Evolutionary conservation across 2,888 invertebrate genomes (phyloP).

Genomic region (Neoscelio sp.): DNA sequence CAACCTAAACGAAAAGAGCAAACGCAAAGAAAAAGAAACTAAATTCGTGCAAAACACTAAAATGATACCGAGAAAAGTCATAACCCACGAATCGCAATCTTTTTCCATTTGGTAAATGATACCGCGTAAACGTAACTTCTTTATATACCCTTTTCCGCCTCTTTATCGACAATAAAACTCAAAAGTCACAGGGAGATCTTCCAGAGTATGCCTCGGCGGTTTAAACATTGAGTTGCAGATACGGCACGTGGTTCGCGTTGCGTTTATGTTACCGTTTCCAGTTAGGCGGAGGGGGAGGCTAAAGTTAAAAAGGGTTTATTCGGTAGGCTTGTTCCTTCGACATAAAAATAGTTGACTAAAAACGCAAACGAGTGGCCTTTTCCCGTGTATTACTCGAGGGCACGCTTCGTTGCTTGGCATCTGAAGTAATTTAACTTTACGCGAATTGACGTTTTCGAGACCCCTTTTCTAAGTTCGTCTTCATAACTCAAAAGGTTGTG

Average conservation of each 20-base stretch:
- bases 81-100: no score
- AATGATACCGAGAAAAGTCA: slow-evolving; percentile 34
- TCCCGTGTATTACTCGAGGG: neutral
- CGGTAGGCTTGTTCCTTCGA: slow-evolving; percentile 26
- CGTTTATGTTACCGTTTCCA: slow-evolving; percentile 66
- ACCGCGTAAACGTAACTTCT: slow-evolving; percentile 19
- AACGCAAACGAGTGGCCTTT: slow-evolving; percentile 39
- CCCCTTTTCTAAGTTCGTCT: slow-evolving; percentile 21
- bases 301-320: slow-evolving; percentile 55
- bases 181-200: slow-evolving; percentile 43
- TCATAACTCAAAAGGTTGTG: slow-evolving; percentile 35
- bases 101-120: slow-evolving; percentile 10
- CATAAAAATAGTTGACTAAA: slow-evolving; percentile 52
- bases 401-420: slow-evolving; percentile 46
- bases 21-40: no score
- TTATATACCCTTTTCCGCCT: slow-evolving; percentile 37
- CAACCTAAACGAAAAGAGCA: no score
- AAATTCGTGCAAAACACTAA: no score
- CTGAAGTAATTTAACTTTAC: slow-evolving; percentile 46
- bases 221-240: slow-evolving; percentile 52
- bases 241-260: slow-evolving; percentile 56
- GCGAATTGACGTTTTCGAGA: slow-evolving; percentile 36
- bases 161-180: slow-evolving; percentile 60
- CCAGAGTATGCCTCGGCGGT: slow-evolving; percentile 47
- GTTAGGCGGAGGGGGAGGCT: slow-evolving; percentile 36